Conservation (phyloP, 2,797 vertebrate genomes). For the Acipenser oxyrinchus region DNA sequence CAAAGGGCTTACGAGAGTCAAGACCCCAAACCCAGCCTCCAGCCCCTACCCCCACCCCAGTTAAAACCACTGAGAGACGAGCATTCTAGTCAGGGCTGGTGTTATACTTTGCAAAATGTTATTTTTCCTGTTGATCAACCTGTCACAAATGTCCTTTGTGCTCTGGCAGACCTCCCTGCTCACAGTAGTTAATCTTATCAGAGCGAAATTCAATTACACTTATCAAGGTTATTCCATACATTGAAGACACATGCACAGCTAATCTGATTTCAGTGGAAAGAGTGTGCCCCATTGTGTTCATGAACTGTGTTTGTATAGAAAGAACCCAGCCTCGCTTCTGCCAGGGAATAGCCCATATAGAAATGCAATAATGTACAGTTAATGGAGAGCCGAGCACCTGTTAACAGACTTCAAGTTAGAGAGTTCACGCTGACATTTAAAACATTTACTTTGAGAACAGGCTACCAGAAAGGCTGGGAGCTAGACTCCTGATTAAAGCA, state of each 20-base stretch:
- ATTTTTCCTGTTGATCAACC: conserved; percentile 39
- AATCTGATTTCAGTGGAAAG: conserved; percentile 56
- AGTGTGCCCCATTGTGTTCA: conserved; percentile 60
- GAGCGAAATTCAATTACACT: conserved; percentile 93
- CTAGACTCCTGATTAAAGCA: conserved; percentile 86
- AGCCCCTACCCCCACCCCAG: conserved; percentile 47
- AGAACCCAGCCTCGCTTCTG: conserved; percentile 64
- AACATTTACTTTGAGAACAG: conserved; percentile 93
- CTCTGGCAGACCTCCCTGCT: conserved; percentile 62
- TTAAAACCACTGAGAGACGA: conserved; percentile 71
- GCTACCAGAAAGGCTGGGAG: conserved; percentile 77
- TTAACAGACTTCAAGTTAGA: conserved; percentile 78
- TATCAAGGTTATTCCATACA: conserved; percentile 88
- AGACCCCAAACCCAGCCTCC: too few relatives aligned
- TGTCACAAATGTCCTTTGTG: conserved; percentile 73
- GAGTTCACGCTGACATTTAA: conserved; percentile 86
- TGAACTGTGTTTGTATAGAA: conserved; percentile 51
- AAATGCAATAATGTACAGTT: conserved; percentile 70
- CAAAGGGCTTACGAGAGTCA: too few relatives aligned
- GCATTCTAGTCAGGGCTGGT: conserved; percentile 72
- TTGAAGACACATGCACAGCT: conserved; percentile 60
- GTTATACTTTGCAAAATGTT: conserved; percentile 50
- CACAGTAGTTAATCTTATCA: conserved; percentile 92
- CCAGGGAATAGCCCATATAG: conserved; percentile 52
- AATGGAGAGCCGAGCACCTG: conserved; percentile 77